These are phyloP conservation scores for Choloepus hoffmanni DNA, from an alignment of 2,113 vertebrate genomes.

Conservation along the genomic window DNA sequence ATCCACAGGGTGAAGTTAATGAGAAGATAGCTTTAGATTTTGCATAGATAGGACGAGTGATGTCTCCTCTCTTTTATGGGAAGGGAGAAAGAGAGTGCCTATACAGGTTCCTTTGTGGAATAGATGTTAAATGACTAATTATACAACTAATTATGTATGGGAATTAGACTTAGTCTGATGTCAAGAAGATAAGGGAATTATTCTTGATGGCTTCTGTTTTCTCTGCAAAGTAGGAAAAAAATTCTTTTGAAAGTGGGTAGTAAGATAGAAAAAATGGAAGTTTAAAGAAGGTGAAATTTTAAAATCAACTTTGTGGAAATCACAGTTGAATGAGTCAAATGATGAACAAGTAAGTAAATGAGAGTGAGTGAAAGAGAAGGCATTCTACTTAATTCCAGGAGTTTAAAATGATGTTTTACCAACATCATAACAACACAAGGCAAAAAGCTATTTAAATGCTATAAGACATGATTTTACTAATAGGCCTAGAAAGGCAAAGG, in stretches of 20 bases:
- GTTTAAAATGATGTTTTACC: conserved; percentile 48
- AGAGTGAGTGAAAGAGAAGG: conserved; percentile 20
- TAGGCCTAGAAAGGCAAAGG: neutral
- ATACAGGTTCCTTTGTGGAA: neutral
- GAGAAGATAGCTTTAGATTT: conserved; percentile 45
- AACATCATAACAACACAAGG: neutral
- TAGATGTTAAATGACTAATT: no score
- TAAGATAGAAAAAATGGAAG: conserved; percentile 8
- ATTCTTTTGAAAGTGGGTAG: neutral
- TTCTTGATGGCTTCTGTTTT: conserved; percentile 44
- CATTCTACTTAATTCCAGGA: conserved; percentile 19
- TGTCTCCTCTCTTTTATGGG: neutral
- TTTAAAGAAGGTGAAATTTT: conserved; percentile 41
- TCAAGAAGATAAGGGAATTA: conserved; percentile 40
- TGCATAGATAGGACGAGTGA: neutral
- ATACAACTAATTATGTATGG: no score
- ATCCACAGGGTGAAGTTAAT: conserved; percentile 18
- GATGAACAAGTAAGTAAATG: neutral
- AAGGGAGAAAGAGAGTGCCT: neutral
- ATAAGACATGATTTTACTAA: neutral
- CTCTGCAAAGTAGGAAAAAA: conserved; percentile 24
- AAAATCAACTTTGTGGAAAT: conserved; percentile 39
- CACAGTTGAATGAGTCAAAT: conserved; percentile 30
- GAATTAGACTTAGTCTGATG: neutral
- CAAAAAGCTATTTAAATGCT: conserved; percentile 52